Percentiles rank a stretch among this genome's conserved stretches.
Evolutionary conservation across 1,140 invertebrate species (phyloP).

Genomic region (Panulirus ornatus): DNA sequence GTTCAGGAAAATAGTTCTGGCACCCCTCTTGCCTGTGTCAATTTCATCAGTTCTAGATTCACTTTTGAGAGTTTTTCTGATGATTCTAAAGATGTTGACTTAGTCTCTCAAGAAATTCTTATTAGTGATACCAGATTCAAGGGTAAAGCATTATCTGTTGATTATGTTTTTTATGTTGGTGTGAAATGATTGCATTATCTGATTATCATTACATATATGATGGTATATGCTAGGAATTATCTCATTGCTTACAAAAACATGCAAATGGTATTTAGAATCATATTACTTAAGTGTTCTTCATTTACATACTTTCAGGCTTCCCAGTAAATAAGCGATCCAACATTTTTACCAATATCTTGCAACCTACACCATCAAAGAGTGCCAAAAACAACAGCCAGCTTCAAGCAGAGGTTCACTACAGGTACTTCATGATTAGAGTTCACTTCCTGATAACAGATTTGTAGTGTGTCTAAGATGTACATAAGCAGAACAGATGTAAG

Average conservation of each 20-base stretch:
- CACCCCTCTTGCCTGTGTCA: constrained; percentile 88
- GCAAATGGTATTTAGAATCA: too few species aligned
- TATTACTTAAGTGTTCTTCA: not conserved
- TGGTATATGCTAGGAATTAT: not conserved
- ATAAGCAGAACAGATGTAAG: too few species aligned
- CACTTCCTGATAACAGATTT: not conserved
- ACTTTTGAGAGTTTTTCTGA: constrained; percentile 92
- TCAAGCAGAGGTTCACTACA: constrained; percentile 91
- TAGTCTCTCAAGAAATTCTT: constrained; percentile 94
- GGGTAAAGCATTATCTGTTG: constrained; percentile 75
- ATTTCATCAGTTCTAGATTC: constrained; percentile 94
- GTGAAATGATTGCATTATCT: not conserved
- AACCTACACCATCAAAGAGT: constrained; percentile 81
- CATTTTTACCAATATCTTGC: constrained; percentile 93
- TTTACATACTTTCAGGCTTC: constrained; percentile 78
- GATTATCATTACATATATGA: not conserved
- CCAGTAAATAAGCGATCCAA: constrained; percentile 87
- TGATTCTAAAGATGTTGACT: constrained; percentile 92
- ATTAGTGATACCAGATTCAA: constrained; percentile 88
- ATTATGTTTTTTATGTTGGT: not conserved
- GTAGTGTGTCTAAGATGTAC: too few species aligned
- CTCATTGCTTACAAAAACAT: too few species aligned
- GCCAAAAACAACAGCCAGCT: constrained; percentile 81
- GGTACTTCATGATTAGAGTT: constrained; percentile 38
- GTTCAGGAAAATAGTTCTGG: constrained; percentile 78